Conservation (phyloP, 2,888 invertebrate species). For the Tuta absoluta region DNA sequence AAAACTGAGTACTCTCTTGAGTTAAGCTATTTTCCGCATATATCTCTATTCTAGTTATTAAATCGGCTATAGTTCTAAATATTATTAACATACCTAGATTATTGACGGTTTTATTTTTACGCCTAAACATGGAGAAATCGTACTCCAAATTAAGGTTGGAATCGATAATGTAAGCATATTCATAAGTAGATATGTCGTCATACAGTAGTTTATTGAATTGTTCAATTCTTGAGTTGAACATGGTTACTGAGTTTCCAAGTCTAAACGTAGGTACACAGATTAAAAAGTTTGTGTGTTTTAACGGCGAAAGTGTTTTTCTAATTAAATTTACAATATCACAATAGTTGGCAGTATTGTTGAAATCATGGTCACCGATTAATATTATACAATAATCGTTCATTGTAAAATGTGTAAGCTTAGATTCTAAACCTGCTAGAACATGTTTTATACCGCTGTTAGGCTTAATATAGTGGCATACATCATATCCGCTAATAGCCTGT, state of each 20-base stretch:
- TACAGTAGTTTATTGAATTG: neutral
- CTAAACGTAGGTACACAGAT: neutral
- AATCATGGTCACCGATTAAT: neutral
- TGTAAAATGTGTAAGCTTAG: neutral
- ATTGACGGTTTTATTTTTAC: neutral
- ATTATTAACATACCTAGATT: neutral
- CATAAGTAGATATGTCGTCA: neutral
- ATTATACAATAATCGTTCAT: neutral
- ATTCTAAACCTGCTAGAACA: neutral
- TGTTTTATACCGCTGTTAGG: neutral
- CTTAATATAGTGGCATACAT: neutral
- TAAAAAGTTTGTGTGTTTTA: neutral
- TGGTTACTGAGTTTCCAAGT: neutral
- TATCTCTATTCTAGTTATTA: neutral
- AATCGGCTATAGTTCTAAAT: neutral
- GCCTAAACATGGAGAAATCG: slow-evolving; percentile 3
- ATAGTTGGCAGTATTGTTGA: neutral
- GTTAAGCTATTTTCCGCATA: neutral
- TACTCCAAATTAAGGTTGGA: neutral
- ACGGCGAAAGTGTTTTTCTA: neutral
- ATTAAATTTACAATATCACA: neutral
- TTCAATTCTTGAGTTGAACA: neutral
- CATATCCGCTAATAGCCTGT: neutral
- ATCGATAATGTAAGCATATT: neutral
- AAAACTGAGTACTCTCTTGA: no score